Percentiles rank a stretch among this genome's conserved stretches.
Conservation (phyloP, 2,888 invertebrate genomes). For the Drosophila putrida region DNA sequence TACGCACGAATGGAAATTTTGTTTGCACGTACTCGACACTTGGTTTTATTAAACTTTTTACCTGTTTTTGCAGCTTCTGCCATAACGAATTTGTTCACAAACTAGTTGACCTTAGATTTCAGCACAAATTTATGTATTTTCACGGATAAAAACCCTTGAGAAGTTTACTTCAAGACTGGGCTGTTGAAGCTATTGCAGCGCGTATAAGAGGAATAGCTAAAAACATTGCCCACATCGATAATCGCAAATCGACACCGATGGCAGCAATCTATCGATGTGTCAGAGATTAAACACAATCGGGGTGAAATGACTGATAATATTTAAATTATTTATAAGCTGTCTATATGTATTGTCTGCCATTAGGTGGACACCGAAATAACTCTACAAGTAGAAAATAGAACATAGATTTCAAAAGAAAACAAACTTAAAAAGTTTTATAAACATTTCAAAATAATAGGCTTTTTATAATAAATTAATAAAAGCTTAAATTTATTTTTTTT, state of each 20-base stretch:
- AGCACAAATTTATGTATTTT: slow-evolving; percentile 34
- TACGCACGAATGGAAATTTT: slow-evolving; percentile 44
- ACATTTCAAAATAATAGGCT: too few species aligned
- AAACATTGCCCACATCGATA: slow-evolving; percentile 43
- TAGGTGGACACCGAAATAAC: too few species aligned
- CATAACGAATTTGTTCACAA: slow-evolving; percentile 55
- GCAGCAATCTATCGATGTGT: slow-evolving; percentile 7
- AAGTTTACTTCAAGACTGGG: slow-evolving; percentile 29
- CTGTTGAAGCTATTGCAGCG: slow-evolving; percentile 26
- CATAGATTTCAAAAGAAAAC: too few species aligned
- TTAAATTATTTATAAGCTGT: background rate
- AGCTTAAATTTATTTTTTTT: too few species aligned
- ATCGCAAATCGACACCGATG: slow-evolving; percentile 29
- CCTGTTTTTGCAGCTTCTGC: slow-evolving; percentile 78
- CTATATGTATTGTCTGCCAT: too few species aligned
- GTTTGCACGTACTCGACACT: slow-evolving; percentile 43
- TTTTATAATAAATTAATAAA: too few species aligned
- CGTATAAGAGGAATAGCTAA: slow-evolving; percentile 39
- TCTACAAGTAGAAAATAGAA: too few species aligned
- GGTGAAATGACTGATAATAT: slow-evolving; percentile 1
- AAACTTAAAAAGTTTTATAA: too few species aligned
- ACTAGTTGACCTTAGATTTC: slow-evolving; percentile 38
- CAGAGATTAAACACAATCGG: slow-evolving; percentile 5
- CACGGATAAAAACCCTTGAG: slow-evolving; percentile 2
- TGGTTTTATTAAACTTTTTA: slow-evolving; percentile 49